Evolutionary conservation across 2,888 invertebrate genomes (phyloP), one percentile per base, ranked within the genome.

Genomic region (Nephrotoma guestfalica): DNA sequence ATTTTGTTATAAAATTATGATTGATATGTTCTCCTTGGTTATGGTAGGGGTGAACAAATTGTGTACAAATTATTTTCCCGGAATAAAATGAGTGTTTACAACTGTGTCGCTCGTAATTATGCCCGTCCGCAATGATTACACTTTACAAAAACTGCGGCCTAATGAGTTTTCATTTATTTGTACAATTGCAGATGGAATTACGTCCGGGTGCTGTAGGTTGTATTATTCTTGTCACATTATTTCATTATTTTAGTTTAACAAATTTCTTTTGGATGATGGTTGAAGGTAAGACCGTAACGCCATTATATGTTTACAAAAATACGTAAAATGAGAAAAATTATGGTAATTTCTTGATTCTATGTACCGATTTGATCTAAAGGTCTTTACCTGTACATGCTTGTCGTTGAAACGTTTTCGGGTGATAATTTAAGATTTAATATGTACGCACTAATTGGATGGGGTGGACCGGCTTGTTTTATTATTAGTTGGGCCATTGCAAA

Each of bases 261-360:
- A 98, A 97, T 90, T 98, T 98, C 93, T 98, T 98, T 92, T 99
- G 98, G 98, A 99, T 99, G 98, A 96, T 98, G 89, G 97, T 98
- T 40, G 97, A 97, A 95, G 97, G 97, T 97, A 84, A 84, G 30
- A 30, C 30, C 2, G 43, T 43, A 11, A 11, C 2, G 11, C 43
- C 43, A 43, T 11, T 43, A 71, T 30, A 30, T 30, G 30, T 30
- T 30, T 2, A 30, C 2, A 30, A 30, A n/a, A 30, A 30, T 30
- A 30, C 2, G 11, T 71, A 30, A 15, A 51, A 4, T 6, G n/a
- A 6, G 6, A 5, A 51, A 51, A 51, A 6, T n/a, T 51, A 51
- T 15, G 51, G 7, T 51, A 51, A 51, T 51, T 9, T 83, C 83
- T 2, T 83, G 30, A 3, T 30, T 30, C 30, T 30, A 30, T 30